phyloP scores from a whole-genome alignment of 2,113 vertebrate species.

The Corythaixoides concolor region DNA sequence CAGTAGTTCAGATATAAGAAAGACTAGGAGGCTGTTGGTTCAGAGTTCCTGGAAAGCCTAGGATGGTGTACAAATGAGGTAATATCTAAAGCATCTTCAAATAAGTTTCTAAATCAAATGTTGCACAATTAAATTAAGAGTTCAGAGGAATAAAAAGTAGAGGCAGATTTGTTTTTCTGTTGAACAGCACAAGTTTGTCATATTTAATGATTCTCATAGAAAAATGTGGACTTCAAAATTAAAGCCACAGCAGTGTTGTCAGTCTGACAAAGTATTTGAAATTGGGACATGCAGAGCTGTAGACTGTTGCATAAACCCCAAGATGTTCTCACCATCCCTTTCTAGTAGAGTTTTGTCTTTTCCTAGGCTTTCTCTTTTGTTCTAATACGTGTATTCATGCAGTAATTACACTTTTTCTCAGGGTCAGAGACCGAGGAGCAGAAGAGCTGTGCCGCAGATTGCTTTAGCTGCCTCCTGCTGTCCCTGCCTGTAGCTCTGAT shows the following conservation, averaged over 20 bases:
- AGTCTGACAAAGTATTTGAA: neutral
- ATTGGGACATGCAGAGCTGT: neutral
- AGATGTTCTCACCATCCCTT: neutral
- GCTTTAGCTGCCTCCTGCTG: slow-evolving; percentile 33
- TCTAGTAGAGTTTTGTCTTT: neutral
- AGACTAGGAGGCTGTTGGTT: neutral
- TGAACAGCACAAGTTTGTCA: neutral
- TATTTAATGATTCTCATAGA: neutral
- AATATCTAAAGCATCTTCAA: slow-evolving; percentile 34
- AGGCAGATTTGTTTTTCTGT: slow-evolving; percentile 3
- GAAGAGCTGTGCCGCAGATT: slow-evolving; percentile 26
- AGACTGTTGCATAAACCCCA: neutral
- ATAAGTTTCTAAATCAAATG: slow-evolving; percentile 1
- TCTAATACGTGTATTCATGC: neutral
- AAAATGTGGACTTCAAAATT: neutral
- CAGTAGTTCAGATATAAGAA: neutral
- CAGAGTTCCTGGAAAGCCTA: slow-evolving; percentile 45
- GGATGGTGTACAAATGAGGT: slow-evolving; percentile 22
- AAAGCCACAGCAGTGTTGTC: neutral
- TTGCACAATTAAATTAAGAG: slow-evolving; percentile 36
- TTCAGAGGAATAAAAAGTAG: neutral
- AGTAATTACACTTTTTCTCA: neutral
- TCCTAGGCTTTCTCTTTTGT: neutral
- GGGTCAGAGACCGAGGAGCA: neutral
- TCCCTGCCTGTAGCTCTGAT: neutral